Base-by-base conservation (phyloP, 2,113 vertebrate species). In the Muntiacus reevesi region DNA sequence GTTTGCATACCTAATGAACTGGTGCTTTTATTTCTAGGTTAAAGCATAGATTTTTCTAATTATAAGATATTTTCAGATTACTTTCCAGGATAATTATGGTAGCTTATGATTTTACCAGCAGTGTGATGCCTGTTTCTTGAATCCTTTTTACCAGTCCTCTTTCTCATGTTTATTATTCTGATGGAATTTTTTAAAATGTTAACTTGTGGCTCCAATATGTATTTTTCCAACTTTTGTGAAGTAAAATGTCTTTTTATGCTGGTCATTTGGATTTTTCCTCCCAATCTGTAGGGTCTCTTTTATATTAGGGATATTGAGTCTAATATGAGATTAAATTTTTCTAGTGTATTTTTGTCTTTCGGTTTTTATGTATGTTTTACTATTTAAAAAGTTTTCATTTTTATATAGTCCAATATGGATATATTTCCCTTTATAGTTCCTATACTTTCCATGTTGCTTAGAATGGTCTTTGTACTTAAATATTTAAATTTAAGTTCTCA, bases 1-100 rank as follows among this genome's bases (percentile, higher is more conserved):
- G 21, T 90, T 79, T 90, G 52, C 7, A 14, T 90, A 74, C 25
- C 52, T 55, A 57, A 47, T 93, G 43, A 93, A 81, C 25, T 74
- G 13, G 28, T 81, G 3, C 15, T 79, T 93, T 81, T 71, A n/a
- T 85, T 79, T 79, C 16, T 60, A 60, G 43, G 43, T 79, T 78
- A 93, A 85, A 60, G 27, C 21, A 88, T 84, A 23, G 76, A 43
- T 64, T 57, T 95, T 57, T 89, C 81, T 21, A 84, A 47, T 89
- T 64, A 64, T 89, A 89, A 89, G 15, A 93, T 89, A 78, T 57
- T 84, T 97, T 92, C 30, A 79, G 50, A 9, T 95, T 89, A 47
- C 45, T 50, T 90, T 84, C 43, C 6, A 57, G 47, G 88, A 78
- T 81, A 30, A 27, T 57, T 86, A 28, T 50, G 79, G n/a, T 64